These are phyloP conservation scores for Lithophane leautieri DNA, from an alignment of 2,888 invertebrate species.

Conservation along the genomic window DNA sequence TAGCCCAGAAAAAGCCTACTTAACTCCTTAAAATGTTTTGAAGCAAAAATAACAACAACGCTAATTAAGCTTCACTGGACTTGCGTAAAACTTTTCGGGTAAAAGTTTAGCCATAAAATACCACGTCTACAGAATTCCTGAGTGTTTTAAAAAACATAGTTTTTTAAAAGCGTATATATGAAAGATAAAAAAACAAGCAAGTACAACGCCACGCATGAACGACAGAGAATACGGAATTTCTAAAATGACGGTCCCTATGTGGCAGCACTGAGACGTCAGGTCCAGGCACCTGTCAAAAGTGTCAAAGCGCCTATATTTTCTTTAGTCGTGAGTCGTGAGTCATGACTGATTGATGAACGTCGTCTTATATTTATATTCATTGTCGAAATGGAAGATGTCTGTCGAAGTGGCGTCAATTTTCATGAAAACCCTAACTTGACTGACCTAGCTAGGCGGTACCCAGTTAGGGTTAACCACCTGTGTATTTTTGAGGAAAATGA, in stretches of 20 bases:
- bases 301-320: too few relatives aligned
- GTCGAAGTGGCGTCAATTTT: too few relatives aligned
- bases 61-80: constrained; percentile 1
- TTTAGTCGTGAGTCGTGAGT: too few relatives aligned
- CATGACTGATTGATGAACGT: too few relatives aligned
- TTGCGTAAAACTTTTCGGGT: constrained; percentile 4
- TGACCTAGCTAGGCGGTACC: neutral
- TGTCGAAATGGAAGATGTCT: too few relatives aligned
- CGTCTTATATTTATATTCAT: too few relatives aligned
- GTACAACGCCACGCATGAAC: neutral
- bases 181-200: neutral
- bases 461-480: neutral
- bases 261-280: too few relatives aligned
- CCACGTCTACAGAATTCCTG: constrained; percentile 10
- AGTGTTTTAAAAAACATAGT: neutral
- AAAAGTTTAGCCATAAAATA: constrained; percentile 40
- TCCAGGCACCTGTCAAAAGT: too few relatives aligned
- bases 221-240: neutral
- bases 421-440: neutral
- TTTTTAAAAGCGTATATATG: neutral
- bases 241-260: too few relatives aligned
- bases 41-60: constrained; percentile 27
- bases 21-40: constrained; percentile 9
- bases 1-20: neutral
- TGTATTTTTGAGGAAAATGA: neutral